phyloP scores from a whole-genome alignment of 2,888 invertebrate genomes.

The Metellina segmentata region DNA sequence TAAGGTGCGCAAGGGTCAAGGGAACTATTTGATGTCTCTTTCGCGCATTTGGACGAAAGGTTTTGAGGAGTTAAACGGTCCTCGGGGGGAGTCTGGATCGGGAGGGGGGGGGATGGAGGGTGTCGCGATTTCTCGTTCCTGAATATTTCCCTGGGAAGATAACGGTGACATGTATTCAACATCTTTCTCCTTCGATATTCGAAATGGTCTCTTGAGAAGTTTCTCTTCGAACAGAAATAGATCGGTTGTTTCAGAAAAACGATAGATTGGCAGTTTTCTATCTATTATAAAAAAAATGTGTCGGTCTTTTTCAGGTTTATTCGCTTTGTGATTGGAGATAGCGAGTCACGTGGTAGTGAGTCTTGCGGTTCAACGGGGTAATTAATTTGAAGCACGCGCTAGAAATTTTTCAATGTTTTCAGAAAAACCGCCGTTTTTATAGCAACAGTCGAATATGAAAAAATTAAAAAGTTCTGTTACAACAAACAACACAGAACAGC shows the following conservation, averaged over 20 bases:
- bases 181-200: too few relatives aligned
- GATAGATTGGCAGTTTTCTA: background rate
- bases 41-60: conserved; percentile 11
- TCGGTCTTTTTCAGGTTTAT: background rate
- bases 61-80: conserved; percentile 66
- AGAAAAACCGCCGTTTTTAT: too few relatives aligned
- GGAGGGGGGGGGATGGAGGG: too few relatives aligned
- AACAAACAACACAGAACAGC: too few relatives aligned
- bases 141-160: background rate
- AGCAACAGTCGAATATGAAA: too few relatives aligned
- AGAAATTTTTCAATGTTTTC: too few relatives aligned
- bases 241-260: background rate
- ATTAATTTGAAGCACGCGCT: too few relatives aligned
- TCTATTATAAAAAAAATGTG: background rate
- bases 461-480: too few relatives aligned
- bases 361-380: background rate
- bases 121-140: background rate
- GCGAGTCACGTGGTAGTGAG: too few relatives aligned
- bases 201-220: too few relatives aligned
- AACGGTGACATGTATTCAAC: background rate
- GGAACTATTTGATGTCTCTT: conserved; percentile 72
- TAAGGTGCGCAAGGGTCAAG: conserved; percentile 65
- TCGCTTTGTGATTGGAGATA: too few relatives aligned
- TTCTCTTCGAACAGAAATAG: background rate
- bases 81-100: conserved; percentile 6